Conservation (phyloP, 2,797 vertebrate species). For the Danio choprae region DNA sequence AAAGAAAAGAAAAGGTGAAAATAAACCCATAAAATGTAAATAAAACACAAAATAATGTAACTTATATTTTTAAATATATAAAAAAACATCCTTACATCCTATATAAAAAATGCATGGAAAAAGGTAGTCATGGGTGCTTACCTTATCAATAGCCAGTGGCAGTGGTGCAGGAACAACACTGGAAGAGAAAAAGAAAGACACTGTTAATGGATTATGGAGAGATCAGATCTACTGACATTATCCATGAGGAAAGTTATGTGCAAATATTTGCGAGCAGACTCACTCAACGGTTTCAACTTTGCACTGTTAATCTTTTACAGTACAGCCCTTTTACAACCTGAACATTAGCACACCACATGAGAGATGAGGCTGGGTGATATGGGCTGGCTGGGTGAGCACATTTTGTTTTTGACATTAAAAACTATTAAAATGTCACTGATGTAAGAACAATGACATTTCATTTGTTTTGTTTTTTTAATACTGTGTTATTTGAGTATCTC, state of each 20-base stretch:
- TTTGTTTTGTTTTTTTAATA: no score
- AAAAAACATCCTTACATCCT: background rate
- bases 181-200: constrained; percentile 63
- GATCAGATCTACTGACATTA: constrained; percentile 18
- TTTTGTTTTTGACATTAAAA: background rate
- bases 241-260: constrained; percentile 2
- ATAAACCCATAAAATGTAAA: no score
- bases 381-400: no score
- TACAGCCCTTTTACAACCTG: background rate
- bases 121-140: constrained; percentile 72
- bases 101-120: background rate
- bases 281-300: constrained; percentile 49
- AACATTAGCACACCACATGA: background rate
- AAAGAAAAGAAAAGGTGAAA: no score
- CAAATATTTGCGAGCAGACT: constrained; percentile 31
- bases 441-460: background rate
- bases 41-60: no score
- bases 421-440: background rate
- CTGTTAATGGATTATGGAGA: constrained; percentile 49
- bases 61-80: no score
- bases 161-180: constrained; percentile 97
- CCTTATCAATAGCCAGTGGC: constrained; percentile 98
- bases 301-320: constrained; percentile 76
- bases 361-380: background rate
- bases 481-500: no score